Evolutionary conservation across 2,113 vertebrate genomes (phyloP), one percentile per base, ranked within the genome.

Genomic region (Pelmatolapia mariae): DNA sequence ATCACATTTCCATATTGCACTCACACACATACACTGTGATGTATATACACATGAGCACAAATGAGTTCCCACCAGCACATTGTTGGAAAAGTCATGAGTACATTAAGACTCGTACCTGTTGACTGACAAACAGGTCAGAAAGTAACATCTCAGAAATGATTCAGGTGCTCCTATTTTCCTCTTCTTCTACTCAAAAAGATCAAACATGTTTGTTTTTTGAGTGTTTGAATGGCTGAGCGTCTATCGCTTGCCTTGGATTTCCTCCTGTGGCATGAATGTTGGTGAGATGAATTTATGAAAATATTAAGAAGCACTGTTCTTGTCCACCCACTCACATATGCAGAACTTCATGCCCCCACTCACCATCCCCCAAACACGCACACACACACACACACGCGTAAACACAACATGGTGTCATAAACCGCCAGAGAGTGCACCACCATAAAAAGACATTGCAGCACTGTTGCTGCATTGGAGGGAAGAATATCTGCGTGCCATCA

Each of bases 71-170:
- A 73, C 26, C 54, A 76, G 71, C 52, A 33, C 16, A 95, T 85
- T 45, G 16, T 47, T 61, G n/a, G 56, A 89, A 83, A 47, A 86
- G 88, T 7, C 71, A 87, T 18, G 18, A 76, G 50, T 61, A 54
- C 53, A 52, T 80, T 36, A 89, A 61, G 29, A 61, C 59, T 61
- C 81, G 13, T 86, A 50, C 57, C 12, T 85, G 93, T 19, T 9
- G 96, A 94, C n/a, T 91, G 61, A 7, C 94, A 86, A 95, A 95
- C 90, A 2, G 22, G 33, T 54, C 61, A 89, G 82, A 86, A 38
- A 57, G 26, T 56, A 43, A 82, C 47, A 81, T 80, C 19, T 73
- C 47, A 61, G 43, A 5, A 50, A 31, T 8, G 22, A 83, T 52
- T 57, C n/a, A 26, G 26, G 31, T n/a, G 9, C 11, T 33, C 22